Conservation (phyloP, 2,113 vertebrate genomes). For the Bubalus kerabau region DNA sequence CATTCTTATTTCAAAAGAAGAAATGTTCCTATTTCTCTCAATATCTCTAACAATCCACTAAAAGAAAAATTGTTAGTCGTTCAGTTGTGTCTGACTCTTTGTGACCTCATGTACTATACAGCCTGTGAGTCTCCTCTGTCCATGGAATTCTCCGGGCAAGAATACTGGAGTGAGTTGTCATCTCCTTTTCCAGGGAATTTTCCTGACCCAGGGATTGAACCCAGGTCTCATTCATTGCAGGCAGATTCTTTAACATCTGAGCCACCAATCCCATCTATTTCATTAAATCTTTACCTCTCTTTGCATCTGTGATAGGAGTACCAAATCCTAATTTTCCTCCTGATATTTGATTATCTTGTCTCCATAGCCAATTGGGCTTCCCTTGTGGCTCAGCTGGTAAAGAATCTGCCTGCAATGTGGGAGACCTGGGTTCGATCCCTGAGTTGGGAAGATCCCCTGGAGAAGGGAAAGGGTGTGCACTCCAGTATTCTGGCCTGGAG, state of each 20-base stretch:
- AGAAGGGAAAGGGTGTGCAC: background rate
- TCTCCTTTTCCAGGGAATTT: background rate
- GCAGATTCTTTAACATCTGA: background rate
- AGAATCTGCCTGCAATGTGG: accelerated
- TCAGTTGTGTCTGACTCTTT: background rate
- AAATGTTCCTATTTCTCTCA: background rate
- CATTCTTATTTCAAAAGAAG: background rate
- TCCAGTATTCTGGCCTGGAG: background rate
- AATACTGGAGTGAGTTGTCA: background rate
- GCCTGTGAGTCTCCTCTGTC: background rate
- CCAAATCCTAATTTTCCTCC: background rate
- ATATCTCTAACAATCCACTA: background rate
- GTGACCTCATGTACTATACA: background rate
- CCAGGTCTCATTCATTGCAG: background rate
- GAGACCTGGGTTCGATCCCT: background rate
- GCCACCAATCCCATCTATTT: background rate
- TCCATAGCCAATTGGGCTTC: background rate
- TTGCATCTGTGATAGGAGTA: background rate
- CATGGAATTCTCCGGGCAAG: background rate
- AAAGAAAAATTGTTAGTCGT: background rate
- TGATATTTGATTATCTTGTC: background rate
- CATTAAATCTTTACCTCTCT: background rate
- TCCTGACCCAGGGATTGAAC: background rate
- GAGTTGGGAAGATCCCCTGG: background rate
- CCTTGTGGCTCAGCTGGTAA: background rate